Percentiles rank a stretch among this genome's conserved stretches.
These are phyloP conservation scores for Microcebus tavaratra DNA, from an alignment of 2,113 vertebrate genomes.

Conservation along the genomic window DNA sequence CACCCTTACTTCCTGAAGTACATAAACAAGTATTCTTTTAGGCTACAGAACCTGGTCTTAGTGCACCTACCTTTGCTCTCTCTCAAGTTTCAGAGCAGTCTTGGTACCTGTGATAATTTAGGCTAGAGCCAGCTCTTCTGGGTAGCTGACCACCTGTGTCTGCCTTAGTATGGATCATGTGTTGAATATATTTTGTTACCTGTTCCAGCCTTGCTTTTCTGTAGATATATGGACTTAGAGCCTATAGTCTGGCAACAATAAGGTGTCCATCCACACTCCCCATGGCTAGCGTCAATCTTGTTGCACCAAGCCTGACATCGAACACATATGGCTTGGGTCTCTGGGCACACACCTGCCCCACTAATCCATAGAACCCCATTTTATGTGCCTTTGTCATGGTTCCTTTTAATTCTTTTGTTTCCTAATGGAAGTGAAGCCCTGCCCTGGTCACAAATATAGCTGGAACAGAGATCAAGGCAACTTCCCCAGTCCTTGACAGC, in stretches of 20 bases:
- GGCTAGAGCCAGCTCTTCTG: neutral
- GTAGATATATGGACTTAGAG: neutral
- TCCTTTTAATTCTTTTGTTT: neutral
- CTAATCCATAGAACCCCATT: neutral
- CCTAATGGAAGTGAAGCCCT: neutral
- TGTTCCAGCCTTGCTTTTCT: neutral
- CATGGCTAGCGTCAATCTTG: neutral
- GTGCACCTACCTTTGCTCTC: neutral
- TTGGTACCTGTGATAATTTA: neutral
- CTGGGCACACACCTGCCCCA: neutral
- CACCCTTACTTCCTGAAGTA: neutral
- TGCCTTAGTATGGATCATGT: neutral
- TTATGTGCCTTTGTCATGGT: neutral
- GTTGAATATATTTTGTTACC: neutral
- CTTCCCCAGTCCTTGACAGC: neutral
- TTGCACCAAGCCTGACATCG: neutral
- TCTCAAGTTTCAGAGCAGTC: neutral
- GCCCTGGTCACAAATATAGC: neutral
- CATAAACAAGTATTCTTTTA: neutral
- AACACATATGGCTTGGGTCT: neutral
- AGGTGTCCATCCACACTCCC: rapidly evolving
- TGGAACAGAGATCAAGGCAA: neutral
- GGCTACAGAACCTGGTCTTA: rapidly evolving
- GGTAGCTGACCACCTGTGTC: neutral
- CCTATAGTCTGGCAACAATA: neutral